These are phyloP conservation scores for Coregonus clupeaformis DNA, from an alignment of 2,113 vertebrate species.

Conservation along the genomic window DNA sequence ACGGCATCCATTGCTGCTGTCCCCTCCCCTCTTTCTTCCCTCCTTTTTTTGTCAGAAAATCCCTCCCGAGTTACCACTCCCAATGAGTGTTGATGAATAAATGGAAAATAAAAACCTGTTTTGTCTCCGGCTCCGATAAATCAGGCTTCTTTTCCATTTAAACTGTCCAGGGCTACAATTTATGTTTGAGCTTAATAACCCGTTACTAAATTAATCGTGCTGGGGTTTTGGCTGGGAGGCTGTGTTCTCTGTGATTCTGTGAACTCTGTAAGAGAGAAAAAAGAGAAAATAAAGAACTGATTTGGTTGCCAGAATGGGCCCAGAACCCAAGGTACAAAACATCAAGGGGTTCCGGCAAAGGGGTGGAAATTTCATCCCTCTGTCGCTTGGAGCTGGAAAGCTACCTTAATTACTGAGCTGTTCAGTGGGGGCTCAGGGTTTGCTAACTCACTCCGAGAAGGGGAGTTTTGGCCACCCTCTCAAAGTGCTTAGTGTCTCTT, in stretches of 20 bases:
- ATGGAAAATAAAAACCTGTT: slow-evolving; percentile 86
- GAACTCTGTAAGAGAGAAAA: slow-evolving; percentile 36
- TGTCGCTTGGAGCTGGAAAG: slow-evolving; percentile 46
- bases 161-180: slow-evolving; percentile 87
- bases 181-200: slow-evolving; percentile 84
- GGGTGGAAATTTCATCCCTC: slow-evolving; percentile 53
- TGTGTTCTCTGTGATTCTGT: slow-evolving; percentile 40
- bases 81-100: slow-evolving; percentile 80
- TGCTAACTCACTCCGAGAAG: slow-evolving; percentile 17
- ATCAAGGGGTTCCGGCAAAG: slow-evolving; percentile 46
- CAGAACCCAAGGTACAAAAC: slow-evolving; percentile 50
- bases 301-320: slow-evolving; percentile 24
- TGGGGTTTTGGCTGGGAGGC: slow-evolving; percentile 85
- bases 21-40: slow-evolving; percentile 11
- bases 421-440: slow-evolving; percentile 14
- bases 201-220: slow-evolving; percentile 86
- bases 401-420: slow-evolving; percentile 44
- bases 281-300: slow-evolving; percentile 19
- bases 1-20: slow-evolving; percentile 2
- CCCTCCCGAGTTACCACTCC: slow-evolving; percentile 83
- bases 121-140: slow-evolving; percentile 86
- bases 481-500: slow-evolving; percentile 11
- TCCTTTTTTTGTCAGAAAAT: slow-evolving; percentile 58
- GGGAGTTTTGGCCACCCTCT: background rate
- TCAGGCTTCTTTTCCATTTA: slow-evolving; percentile 86